phyloP scores from a whole-genome alignment of 1,140 invertebrate species.

The Mercenaria mercenaria region DNA sequence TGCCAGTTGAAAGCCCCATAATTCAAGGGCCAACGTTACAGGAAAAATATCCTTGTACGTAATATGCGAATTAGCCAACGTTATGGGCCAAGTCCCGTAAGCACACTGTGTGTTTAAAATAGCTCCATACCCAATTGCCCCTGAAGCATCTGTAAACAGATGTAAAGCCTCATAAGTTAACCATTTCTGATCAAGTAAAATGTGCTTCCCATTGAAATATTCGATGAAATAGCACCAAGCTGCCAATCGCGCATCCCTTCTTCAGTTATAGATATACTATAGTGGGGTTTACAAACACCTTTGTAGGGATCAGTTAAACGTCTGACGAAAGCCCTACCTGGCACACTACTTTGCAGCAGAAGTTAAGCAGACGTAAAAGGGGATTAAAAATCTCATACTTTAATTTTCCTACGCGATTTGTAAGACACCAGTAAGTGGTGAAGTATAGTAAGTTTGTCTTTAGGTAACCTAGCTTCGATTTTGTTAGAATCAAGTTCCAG shows the following conservation, averaged over 20 bases:
- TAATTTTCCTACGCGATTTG: neutral
- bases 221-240: too few relatives aligned
- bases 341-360: slow-evolving; percentile 50
- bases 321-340: slow-evolving; percentile 48
- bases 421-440: too few relatives aligned
- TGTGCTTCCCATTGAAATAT: slow-evolving; percentile 35
- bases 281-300: slow-evolving; percentile 42
- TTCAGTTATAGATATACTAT: slow-evolving; percentile 42
- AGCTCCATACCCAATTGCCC: slow-evolving; percentile 35
- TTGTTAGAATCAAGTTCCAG: too few relatives aligned
- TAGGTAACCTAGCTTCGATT: slow-evolving; percentile 50
- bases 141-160: too few relatives aligned
- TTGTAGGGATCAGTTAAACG: slow-evolving; percentile 57
- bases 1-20: slow-evolving; percentile 21
- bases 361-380: slow-evolving; percentile 60
- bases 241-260: slow-evolving; percentile 11
- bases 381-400: slow-evolving; percentile 50
- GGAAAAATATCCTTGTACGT: slow-evolving; percentile 56
- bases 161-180: slow-evolving; percentile 26
- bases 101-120: slow-evolving; percentile 52
- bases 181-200: slow-evolving; percentile 31
- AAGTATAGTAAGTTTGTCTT: slow-evolving; percentile 44
- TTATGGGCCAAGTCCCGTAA: slow-evolving; percentile 18
- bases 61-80: too few relatives aligned
- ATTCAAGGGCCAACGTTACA: slow-evolving; percentile 41